Percentiles rank a stretch among this genome's conserved stretches.
phyloP scores from a whole-genome alignment of 2,797 vertebrate genomes.

The Phaenicophaeus curvirostris region DNA sequence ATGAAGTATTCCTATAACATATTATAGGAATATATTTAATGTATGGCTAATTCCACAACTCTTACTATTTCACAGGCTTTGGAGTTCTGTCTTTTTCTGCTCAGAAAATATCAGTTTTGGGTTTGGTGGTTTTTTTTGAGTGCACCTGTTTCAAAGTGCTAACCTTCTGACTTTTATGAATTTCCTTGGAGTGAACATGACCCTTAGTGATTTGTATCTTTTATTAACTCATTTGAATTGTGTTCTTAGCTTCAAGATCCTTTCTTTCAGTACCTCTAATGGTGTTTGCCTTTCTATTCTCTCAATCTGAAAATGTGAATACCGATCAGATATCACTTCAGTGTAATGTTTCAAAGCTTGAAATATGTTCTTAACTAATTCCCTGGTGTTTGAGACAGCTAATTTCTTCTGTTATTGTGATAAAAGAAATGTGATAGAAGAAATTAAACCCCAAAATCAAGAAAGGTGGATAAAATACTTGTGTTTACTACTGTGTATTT shows the following conservation, averaged over 20 bases:
- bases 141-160: background rate
- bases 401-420: background rate
- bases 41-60: background rate
- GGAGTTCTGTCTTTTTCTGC: background rate
- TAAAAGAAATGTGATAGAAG: background rate
- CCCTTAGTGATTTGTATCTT: background rate
- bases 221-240: background rate
- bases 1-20: background rate
- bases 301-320: background rate
- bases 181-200: background rate
- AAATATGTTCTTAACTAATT: background rate
- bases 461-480: background rate
- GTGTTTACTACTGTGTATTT: background rate
- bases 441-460: background rate
- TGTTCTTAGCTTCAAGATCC: background rate
- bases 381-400: background rate
- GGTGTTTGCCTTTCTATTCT: background rate
- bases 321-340: background rate
- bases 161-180: background rate
- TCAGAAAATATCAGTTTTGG: background rate
- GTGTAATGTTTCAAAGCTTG: background rate
- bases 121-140: background rate
- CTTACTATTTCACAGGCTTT: background rate
- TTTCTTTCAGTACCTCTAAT: background rate
- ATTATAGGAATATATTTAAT: background rate